Base-by-base conservation (phyloP, 1,140 invertebrate species). In the Philaenus spumarius region DNA sequence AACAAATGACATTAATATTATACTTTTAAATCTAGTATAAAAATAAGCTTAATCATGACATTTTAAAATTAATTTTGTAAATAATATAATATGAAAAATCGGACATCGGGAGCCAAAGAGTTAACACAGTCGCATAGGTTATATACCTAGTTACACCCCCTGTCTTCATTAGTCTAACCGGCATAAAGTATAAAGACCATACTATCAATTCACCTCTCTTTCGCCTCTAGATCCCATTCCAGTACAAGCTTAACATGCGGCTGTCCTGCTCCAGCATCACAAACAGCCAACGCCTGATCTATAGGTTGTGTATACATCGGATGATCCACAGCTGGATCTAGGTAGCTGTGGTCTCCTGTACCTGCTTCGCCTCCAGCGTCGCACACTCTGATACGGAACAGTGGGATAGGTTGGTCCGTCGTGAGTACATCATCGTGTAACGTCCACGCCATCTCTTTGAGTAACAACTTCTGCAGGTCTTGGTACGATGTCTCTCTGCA, bases 251-350 rank as follows among this genome's bases (percentile, higher is more conserved):
- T 94, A 0, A 97, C 79, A 71, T 96, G 92, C 1, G 84, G 77
- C 9, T 90, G 87, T 2, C 80, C 81, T 50, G 83, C 82, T 61
- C 84, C 82, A 39, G 81, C 77, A 46, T 82, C 80, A 63, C 85
- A 86, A 2, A 89, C 75, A 0, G 85, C 82, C 12, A 95, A 68
- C 1, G 91, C 90, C 72, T 92, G 87, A 68, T 98, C 95, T 48
- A 97, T 87, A 59, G 86, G 83, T 71, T 95, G 85, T 59, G 89
- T 91, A 69, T 94, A 95, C 37, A 98, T 75, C 2, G 95, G 95
- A 77, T 95, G 92, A 63, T 96, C 92, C 30, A 95, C 73, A 60
- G 75, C 72, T 0, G 82, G 80, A 67, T 89, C 85, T 53, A 94
- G 75, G 66, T 87, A 90, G 40, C 37, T 61, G 14, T 23, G 82